Evolutionary conservation across 2,888 invertebrate species (phyloP), one percentile per base, ranked within the genome.

Genomic region (Aspidiotus rigidus): DNA sequence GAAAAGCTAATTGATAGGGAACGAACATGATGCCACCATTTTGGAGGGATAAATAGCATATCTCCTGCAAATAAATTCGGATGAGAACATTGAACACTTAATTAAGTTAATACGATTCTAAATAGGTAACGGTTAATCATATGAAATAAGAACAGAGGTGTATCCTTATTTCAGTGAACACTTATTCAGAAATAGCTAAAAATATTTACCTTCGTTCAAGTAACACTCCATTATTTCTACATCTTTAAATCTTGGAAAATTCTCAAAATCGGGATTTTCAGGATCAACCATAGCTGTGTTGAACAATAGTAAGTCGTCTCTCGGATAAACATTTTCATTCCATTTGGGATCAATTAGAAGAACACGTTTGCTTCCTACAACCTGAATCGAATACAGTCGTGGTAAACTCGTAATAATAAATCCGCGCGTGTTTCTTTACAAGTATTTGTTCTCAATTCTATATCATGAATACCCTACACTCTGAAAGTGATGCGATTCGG

Each of bases 21-120:
- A 72, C 88, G 86, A 7, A 99, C 91, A 80, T 90, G 94, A 81
- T 99, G 99, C 97, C 98, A 99, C 89, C 93, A 95, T 77, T 88
- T 88, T 5, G 90, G 88, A 13, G 99, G 99, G 74, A 99, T 93
- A 77, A 89, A 99, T 66, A 99, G 79, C 82, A 94, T 89, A 75
- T 97, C 92, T 0, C 97, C 96, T 75, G 70, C 64, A 64, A 64
- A 71, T 42, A 16, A 57, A 56, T 56, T 15, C 2, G 53, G 13
- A n/a, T 49, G 11, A n/a, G 42, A 41, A 49, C 17, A 49, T 2
- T 49, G 17, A 49, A 13, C 13, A 17, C 28, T 13, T 15, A 64
- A 10, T 16, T 7, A 54, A 16, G 53, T n/a, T n/a, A n/a, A n/a
- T n/a, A n/a, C n/a, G n/a, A n/a, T n/a, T n/a, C n/a, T n/a, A n/a